These are phyloP conservation scores for Crocidura indochinensis DNA, from an alignment of 2,797 vertebrate genomes.

Conservation along the genomic window DNA sequence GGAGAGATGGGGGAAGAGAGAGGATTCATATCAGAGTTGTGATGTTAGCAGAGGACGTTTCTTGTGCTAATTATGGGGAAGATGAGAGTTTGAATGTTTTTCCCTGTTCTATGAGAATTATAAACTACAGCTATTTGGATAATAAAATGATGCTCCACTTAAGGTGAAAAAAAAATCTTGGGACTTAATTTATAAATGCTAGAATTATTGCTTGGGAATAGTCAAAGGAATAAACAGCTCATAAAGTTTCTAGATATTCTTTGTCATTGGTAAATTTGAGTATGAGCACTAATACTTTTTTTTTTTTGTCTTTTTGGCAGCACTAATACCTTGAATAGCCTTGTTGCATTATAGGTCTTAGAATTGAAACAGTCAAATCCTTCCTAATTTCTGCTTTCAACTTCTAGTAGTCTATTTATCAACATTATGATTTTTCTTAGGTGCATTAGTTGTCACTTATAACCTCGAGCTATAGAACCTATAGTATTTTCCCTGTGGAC, in stretches of 20 bases:
- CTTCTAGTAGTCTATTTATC: background rate
- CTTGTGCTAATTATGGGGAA: background rate
- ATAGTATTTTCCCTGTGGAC: background rate
- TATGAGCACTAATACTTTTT: background rate
- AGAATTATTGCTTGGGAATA: slow-evolving; percentile 16
- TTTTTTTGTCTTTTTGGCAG: no score
- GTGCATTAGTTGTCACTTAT: background rate
- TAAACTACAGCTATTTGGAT: background rate
- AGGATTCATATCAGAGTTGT: no score
- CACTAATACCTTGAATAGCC: background rate
- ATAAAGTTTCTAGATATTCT: background rate
- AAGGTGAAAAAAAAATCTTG: background rate
- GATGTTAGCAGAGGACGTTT: no score
- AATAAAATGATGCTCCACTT: background rate
- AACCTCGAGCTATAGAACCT: background rate
- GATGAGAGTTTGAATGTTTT: background rate
- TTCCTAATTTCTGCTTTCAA: slow-evolving; percentile 16
- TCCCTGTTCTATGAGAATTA: background rate
- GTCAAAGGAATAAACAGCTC: background rate
- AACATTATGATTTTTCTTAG: background rate
- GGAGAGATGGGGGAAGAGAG: background rate
- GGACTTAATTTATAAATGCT: slow-evolving; percentile 20
- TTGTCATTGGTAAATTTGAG: slow-evolving; percentile 17
- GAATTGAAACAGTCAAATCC: background rate
- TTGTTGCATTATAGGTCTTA: background rate